Evolutionary conservation across 2,797 vertebrate species (phyloP).

Genomic region (Poeciliopsis gracilis): DNA sequence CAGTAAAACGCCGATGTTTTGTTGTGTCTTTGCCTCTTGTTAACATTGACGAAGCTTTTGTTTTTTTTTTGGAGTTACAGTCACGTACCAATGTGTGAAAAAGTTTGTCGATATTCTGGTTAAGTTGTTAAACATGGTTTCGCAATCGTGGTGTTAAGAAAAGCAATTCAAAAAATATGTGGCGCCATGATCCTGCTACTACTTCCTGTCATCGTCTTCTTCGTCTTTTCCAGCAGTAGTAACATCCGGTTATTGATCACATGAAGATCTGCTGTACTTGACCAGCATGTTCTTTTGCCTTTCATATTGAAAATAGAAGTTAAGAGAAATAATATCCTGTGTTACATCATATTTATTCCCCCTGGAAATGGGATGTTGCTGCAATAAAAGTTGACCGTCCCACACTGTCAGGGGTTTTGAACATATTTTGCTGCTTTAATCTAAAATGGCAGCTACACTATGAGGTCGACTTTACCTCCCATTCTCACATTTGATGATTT

Average conservation of each 20-base stretch:
- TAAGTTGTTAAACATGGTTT: no score
- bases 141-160: no score
- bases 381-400: not conserved
- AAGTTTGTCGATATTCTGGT: no score
- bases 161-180: no score
- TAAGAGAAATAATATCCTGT: no score
- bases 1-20: not conserved
- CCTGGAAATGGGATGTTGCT: not conserved
- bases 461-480: not conserved
- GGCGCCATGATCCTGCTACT: no score
- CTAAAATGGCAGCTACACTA: constrained; percentile 16
- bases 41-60: not conserved
- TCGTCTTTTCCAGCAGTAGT: no score
- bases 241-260: no score
- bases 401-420: not conserved
- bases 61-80: not conserved
- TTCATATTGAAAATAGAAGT: not conserved
- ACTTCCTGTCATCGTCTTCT: no score
- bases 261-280: not conserved
- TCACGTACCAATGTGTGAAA: no score
- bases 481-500: not conserved
- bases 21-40: not conserved
- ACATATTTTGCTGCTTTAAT: constrained; percentile 15
- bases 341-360: not conserved
- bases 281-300: not conserved